Conservation (phyloP, 2,888 invertebrate genomes). For the Mythimna albipuncta region DNA sequence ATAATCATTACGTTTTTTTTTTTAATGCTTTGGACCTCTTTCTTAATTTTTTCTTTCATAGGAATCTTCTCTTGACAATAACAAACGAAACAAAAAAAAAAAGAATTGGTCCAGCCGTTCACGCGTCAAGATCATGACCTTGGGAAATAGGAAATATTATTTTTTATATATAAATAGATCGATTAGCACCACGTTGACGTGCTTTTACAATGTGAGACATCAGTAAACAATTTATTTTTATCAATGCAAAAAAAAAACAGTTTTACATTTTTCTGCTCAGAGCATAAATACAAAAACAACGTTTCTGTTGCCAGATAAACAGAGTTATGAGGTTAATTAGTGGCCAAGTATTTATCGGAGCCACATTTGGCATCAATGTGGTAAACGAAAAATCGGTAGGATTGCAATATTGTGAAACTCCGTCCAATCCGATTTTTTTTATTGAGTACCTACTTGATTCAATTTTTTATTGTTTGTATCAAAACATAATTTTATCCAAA, state of each 20-base stretch:
- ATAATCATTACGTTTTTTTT: background rate
- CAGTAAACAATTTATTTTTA: constrained; percentile 7
- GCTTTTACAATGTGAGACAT: background rate
- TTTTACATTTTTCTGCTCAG: background rate
- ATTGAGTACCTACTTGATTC: too few species aligned
- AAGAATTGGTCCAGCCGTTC: too few species aligned
- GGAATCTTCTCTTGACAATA: too few species aligned
- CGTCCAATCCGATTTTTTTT: background rate
- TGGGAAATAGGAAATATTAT: too few species aligned
- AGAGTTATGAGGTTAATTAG: constrained; percentile 40
- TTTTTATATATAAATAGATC: too few species aligned
- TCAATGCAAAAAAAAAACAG: constrained; percentile 1
- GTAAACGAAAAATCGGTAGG: background rate
- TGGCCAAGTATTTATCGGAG: constrained; percentile 30
- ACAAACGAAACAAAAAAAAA: too few species aligned
- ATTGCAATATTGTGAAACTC: constrained; percentile 12
- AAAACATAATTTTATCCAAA: background rate
- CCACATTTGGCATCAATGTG: constrained; percentile 32
- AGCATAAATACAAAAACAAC: constrained; percentile 7
- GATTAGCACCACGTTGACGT: background rate
- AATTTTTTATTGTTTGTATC: background rate
- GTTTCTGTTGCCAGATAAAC: constrained; percentile 27
- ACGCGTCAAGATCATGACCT: too few species aligned
- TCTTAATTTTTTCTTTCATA: too few species aligned
- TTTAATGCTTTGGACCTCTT: too few species aligned